phyloP scores from a whole-genome alignment of 2,113 vertebrate species.

The Ictalurus furcatus region DNA sequence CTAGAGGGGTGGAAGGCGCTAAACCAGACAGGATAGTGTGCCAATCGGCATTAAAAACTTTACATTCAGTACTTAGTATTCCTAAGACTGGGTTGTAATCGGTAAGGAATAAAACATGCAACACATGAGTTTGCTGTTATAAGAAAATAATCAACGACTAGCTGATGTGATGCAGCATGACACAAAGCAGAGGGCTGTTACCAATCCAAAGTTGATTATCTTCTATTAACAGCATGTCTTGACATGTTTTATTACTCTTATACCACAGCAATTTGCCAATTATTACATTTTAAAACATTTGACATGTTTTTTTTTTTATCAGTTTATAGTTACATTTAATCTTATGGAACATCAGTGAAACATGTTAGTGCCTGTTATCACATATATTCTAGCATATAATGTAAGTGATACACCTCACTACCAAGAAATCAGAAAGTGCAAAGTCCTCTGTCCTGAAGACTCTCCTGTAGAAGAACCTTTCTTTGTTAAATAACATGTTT shows the following conservation, averaged over 20 bases:
- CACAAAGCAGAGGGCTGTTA: neutral
- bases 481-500: neutral
- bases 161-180: neutral
- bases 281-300: neutral
- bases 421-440: neutral
- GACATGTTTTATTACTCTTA: neutral
- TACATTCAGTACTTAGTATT: neutral
- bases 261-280: neutral
- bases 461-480: neutral
- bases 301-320: neutral
- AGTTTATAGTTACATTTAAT: neutral
- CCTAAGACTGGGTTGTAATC: neutral
- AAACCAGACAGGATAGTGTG: slow-evolving; percentile 55
- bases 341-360: neutral
- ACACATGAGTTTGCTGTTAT: neutral
- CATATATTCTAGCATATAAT: neutral
- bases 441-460: neutral
- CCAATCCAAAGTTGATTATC: neutral
- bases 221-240: neutral
- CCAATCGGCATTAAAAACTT: neutral
- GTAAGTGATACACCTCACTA: neutral
- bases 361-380: neutral
- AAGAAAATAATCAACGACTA: neutral
- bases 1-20: slow-evolving; percentile 27
- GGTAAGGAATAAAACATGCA: neutral